Evolutionary conservation across 2,113 vertebrate species (phyloP).

Genomic region (Lagopus leucura): DNA sequence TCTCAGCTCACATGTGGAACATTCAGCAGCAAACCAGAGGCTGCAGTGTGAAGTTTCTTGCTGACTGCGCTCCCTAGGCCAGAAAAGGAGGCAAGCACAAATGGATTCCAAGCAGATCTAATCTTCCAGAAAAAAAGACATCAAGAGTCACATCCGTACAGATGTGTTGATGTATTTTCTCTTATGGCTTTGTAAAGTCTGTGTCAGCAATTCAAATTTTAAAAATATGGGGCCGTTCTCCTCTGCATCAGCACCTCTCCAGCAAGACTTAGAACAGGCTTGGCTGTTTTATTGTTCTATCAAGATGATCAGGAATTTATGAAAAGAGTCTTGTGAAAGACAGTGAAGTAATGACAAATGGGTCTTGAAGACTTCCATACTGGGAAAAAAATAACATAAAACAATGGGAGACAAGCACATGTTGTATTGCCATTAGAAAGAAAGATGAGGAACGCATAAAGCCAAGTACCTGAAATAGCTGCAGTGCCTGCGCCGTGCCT

Average conservation of each 20-base stretch:
- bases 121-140: neutral
- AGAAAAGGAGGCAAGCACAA: neutral
- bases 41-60: neutral
- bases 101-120: neutral
- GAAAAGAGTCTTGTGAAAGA: neutral
- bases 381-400: neutral
- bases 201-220: neutral
- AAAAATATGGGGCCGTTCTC: neutral
- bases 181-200: neutral
- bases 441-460: neutral
- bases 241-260: neutral
- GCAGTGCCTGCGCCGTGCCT: neutral
- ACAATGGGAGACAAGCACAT: neutral
- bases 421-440: neutral
- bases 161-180: neutral
- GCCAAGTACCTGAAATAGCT: neutral
- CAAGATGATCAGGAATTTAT: neutral
- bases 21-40: neutral
- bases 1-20: conserved; percentile 34
- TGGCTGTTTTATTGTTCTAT: neutral
- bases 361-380: neutral
- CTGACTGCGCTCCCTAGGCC: neutral
- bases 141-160: neutral
- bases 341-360: neutral
- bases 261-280: neutral